These are phyloP conservation scores for Aphrophora alni DNA, from an alignment of 2,888 invertebrate genomes.

Conservation along the genomic window DNA sequence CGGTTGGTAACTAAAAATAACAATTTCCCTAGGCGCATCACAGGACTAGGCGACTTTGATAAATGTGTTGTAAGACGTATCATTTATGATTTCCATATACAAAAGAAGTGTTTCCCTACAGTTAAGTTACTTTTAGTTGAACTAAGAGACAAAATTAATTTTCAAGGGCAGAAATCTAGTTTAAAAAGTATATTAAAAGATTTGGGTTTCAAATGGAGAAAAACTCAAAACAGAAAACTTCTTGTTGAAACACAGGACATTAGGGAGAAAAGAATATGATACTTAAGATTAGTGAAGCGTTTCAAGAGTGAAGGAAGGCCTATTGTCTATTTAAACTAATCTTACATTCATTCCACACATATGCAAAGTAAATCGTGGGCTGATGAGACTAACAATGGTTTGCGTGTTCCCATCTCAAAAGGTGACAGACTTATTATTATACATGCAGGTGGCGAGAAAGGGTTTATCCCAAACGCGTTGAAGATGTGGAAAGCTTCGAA, in stretches of 20 bases:
- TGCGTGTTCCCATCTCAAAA: background rate
- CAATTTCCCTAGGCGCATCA: background rate
- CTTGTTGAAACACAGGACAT: background rate
- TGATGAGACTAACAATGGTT: background rate
- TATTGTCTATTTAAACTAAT: background rate
- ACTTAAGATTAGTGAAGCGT: background rate
- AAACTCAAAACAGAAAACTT: slow-evolving; percentile 9
- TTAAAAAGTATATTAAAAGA: background rate
- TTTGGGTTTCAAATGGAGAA: slow-evolving; percentile 16
- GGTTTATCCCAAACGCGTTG: slow-evolving; percentile 13
- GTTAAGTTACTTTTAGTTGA: background rate
- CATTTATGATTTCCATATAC: background rate
- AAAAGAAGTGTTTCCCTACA: slow-evolving; percentile 7
- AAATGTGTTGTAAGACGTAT: slow-evolving; percentile 21
- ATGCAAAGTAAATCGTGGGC: background rate
- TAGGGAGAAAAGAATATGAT: background rate
- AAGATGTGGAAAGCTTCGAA: background rate
- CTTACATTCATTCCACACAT: background rate
- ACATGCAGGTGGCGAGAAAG: slow-evolving; percentile 8
- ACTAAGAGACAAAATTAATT: background rate
- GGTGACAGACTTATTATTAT: background rate
- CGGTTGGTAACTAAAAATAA: too few relatives aligned
- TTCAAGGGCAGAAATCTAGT: background rate
- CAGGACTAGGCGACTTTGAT: slow-evolving; percentile 7
- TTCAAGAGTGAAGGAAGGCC: background rate